Percentiles rank a stretch among this genome's conserved stretches.
These are phyloP conservation scores for Psilopogon haemacephalus DNA, from an alignment of 2,113 vertebrate genomes.

Conservation along the genomic window DNA sequence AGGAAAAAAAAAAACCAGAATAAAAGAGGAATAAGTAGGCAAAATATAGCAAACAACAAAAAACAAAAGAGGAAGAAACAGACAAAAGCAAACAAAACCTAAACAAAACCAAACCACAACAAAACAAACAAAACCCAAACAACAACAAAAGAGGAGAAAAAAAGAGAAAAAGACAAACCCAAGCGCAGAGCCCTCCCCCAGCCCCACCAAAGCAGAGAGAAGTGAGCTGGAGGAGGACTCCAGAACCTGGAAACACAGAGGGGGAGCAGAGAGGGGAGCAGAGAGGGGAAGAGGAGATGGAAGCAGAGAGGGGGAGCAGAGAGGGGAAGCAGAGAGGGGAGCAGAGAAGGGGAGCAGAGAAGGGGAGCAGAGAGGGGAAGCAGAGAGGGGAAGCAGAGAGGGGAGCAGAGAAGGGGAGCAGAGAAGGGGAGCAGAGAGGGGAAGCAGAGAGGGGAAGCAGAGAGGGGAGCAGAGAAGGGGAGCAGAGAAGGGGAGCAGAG, in stretches of 20 bases:
- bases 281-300: too few species aligned
- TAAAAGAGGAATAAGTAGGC: too few species aligned
- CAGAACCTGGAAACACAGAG: background rate
- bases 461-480: background rate
- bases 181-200: background rate
- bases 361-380: background rate
- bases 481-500: constrained; percentile 3
- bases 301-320: constrained; percentile 17
- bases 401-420: constrained; percentile 8
- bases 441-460: too few species aligned
- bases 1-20: too few species aligned
- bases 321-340: too few species aligned
- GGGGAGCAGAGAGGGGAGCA: constrained; percentile 55
- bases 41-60: too few species aligned
- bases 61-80: too few species aligned
- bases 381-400: too few species aligned
- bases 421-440: constrained; percentile 9
- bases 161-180: background rate
- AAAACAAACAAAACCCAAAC: too few species aligned
- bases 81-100: too few species aligned
- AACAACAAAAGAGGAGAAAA: background rate
- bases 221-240: constrained; percentile 54
- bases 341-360: constrained; percentile 29
- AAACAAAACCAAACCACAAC: too few species aligned
- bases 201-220: constrained; percentile 17